A percentile compares a stretch with the other conserved stretches of the same genome.
Conservation (phyloP, 2,888 invertebrate genomes). For the Drosophila subquinaria region DNA sequence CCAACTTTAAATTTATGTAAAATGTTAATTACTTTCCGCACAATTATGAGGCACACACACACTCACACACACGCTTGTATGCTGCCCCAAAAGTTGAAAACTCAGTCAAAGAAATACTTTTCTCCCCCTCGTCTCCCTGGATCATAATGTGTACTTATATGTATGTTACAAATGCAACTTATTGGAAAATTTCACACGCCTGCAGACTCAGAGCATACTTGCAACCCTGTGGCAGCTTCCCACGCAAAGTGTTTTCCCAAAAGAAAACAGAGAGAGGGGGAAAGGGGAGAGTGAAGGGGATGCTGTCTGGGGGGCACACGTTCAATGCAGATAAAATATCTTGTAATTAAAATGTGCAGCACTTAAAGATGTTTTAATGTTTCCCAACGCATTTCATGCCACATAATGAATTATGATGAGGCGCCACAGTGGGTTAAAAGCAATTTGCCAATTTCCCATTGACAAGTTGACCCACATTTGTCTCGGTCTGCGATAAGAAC, state of each 20-base stretch:
- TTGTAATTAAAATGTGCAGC: conserved; percentile 68
- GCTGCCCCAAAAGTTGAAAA: conserved; percentile 22
- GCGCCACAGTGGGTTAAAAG: neutral
- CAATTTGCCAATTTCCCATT: conserved; percentile 25
- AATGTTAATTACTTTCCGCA: conserved; percentile 71
- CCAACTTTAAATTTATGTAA: conserved; percentile 53
- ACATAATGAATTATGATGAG: conserved; percentile 48
- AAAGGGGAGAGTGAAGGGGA: neutral
- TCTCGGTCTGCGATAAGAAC: conserved; percentile 26
- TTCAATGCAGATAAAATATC: conserved; percentile 50
- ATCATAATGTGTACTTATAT: conserved; percentile 3
- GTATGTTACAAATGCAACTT: conserved; percentile 61
- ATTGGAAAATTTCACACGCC: conserved; percentile 77
- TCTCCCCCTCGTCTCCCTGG: neutral
- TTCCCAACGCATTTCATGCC: conserved; percentile 27
- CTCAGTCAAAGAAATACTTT: conserved; percentile 19
- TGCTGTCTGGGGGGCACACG: conserved; percentile 25
- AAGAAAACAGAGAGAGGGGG: neutral
- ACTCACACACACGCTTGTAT: conserved; percentile 3
- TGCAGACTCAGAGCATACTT: conserved; percentile 46
- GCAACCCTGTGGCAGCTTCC: conserved; percentile 62
- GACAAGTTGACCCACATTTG: conserved; percentile 47
- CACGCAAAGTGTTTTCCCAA: conserved; percentile 54
- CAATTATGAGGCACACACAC: conserved; percentile 57
- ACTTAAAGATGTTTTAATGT: conserved; percentile 43